Evolutionary conservation across 2,797 vertebrate species (phyloP).

Genomic region (Masticophis lateralis): DNA sequence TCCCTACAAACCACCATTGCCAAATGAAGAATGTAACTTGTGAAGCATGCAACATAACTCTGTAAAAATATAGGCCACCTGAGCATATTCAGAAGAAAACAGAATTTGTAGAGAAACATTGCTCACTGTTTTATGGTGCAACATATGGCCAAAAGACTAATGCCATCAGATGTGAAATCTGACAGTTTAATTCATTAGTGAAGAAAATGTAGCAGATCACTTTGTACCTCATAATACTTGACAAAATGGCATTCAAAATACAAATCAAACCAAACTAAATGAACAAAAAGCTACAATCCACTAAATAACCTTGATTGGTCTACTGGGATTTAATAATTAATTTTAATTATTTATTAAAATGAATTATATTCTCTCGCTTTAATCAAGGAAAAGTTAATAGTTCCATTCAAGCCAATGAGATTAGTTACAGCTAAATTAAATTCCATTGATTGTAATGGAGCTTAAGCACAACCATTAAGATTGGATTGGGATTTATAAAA

Average conservation of each 20-base stretch:
- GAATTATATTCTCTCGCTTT: not conserved
- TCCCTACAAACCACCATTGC: rapidly evolving
- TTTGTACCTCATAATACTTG: not conserved
- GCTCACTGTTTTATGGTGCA: conserved; percentile 25
- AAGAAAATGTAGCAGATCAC: conserved; percentile 13
- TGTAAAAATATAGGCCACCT: not conserved
- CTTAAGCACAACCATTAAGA: not conserved
- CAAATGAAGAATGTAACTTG: not conserved
- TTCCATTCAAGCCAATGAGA: not conserved
- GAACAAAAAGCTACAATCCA: not conserved
- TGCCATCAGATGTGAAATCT: conserved; percentile 27
- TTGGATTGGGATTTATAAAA: not conserved
- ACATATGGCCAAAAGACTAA: conserved; percentile 43
- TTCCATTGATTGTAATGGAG: not conserved
- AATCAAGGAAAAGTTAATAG: not conserved
- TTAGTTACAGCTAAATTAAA: not conserved
- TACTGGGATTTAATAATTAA: not conserved
- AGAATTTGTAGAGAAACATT: conserved; percentile 1
- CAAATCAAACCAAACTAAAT: not conserved
- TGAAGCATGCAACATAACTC: not conserved
- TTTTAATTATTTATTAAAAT: not conserved
- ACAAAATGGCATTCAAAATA: not conserved
- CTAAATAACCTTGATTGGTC: not conserved
- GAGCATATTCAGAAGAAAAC: not conserved
- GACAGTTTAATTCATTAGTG: conserved; percentile 24